Base-by-base conservation (phyloP, 2,888 invertebrate genomes). In the Pyrgus malvae region DNA sequence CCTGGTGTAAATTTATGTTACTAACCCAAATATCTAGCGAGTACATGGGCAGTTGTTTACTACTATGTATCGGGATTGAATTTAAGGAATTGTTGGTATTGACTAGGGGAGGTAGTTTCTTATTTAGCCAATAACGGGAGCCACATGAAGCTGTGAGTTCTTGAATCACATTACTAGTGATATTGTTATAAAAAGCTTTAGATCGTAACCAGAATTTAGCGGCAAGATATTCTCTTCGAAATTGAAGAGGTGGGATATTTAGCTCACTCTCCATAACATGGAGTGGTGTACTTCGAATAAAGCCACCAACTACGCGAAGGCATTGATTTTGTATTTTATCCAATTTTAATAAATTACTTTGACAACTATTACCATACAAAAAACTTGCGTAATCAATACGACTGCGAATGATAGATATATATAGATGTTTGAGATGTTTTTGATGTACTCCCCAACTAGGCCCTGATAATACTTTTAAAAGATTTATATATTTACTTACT, bases 281-380 rank as follows among this genome's bases (percentile, higher is more conserved):
- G 5, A 59, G 38, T 4, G 56, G 59, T 11, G 57, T 55, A 27
- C 50, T 56, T 11, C 44, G 49, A 37, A 60, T 48, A 48, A 44
- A 60, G 8, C 58, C 58, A n/a, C 58, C 58, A 17, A 57, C 55
- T 6, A 55, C 33, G n/a, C 58, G 45, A 21, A 60, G 12, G 6
- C 58, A 50, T 29, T 55, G 58, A 16, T 58, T 58, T 25, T 60
- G 60, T 27, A 58, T 33, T 27, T 25, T 55, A 14, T 58, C 57
- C 19, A 58, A 11, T 33, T 58, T 61, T 1, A 9, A 25, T 7
- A 61, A 21, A 49, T 57, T 19, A 5, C 11, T 48, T 37, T 48
- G 17, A 23, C 55, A 35, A 40, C 55, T 53, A 25, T 42, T 45
- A 17, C 29, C 41, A 14, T 31, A 49, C 9, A 57, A 14, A 9